Evolutionary conservation across 2,888 invertebrate genomes (phyloP).

Genomic region (Apantesis nais): DNA sequence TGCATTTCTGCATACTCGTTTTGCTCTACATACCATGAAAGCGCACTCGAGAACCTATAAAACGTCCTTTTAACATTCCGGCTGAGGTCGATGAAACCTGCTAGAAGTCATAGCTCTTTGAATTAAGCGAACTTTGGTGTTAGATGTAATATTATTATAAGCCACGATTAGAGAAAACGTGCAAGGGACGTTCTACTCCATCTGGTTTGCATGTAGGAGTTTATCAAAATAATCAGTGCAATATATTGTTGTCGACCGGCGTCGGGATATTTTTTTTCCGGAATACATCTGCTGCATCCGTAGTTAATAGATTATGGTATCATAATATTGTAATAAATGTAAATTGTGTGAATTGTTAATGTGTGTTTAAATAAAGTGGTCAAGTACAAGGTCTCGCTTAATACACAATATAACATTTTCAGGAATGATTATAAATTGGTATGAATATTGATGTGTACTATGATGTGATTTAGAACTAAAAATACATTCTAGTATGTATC

Average conservation of each 20-base stretch:
- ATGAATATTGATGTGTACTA: slow-evolving; percentile 17
- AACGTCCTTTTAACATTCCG: slow-evolving; percentile 43
- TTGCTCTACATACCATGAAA: slow-evolving; percentile 32
- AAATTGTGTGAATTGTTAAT: slow-evolving; percentile 31
- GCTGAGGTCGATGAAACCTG: slow-evolving; percentile 44
- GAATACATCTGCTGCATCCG: slow-evolving; percentile 24
- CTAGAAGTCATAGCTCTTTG: slow-evolving; percentile 22
- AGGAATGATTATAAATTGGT: slow-evolving; percentile 15
- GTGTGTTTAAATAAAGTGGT: slow-evolving; percentile 33
- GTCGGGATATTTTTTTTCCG: slow-evolving; percentile 29
- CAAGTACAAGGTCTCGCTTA: slow-evolving; percentile 48
- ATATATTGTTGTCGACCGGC: slow-evolving; percentile 39
- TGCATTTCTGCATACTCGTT: slow-evolving; percentile 24
- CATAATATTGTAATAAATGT: slow-evolving; percentile 32
- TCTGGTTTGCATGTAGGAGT: slow-evolving; percentile 39
- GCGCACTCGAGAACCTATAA: slow-evolving; percentile 59
- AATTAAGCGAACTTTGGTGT: slow-evolving; percentile 23
- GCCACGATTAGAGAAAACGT: background rate
- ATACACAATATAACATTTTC: slow-evolving; percentile 10
- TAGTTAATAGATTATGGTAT: slow-evolving; percentile 17
- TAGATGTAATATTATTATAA: slow-evolving; percentile 4
- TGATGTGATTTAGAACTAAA: slow-evolving; percentile 37
- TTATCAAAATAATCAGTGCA: slow-evolving; percentile 49
- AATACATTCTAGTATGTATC: slow-evolving; percentile 29
- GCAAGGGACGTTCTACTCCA: slow-evolving; percentile 17